phyloP scores from a whole-genome alignment of 1,140 invertebrate genomes.

The Ostrea edulis region DNA sequence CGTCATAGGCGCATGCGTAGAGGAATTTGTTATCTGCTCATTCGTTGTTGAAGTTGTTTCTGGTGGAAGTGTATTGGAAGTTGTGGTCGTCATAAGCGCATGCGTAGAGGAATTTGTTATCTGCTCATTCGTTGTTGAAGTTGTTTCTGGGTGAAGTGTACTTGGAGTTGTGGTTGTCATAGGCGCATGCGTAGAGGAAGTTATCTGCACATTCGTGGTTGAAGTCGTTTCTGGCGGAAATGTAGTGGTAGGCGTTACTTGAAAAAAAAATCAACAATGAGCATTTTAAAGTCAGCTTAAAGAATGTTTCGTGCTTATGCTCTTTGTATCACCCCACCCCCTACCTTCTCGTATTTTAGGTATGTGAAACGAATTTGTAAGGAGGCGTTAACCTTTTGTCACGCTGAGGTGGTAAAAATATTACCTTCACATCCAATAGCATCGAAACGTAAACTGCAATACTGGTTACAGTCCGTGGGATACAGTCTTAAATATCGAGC shows the following conservation, averaged over 20 bases:
- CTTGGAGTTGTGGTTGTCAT: neutral
- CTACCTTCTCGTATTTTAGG: too few relatives aligned
- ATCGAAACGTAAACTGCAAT: neutral
- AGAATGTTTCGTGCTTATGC: too few relatives aligned
- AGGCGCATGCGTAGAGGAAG: neutral
- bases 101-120: neutral
- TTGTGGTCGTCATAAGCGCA: neutral
- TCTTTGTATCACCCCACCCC: too few relatives aligned
- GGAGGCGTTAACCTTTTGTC: too few relatives aligned
- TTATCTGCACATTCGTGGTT: neutral
- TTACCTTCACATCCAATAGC: conserved; percentile 11
- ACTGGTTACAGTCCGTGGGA: neutral
- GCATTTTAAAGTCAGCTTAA: too few relatives aligned
- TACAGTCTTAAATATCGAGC: neutral
- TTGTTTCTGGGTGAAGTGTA: too few relatives aligned
- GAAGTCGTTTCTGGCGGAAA: neutral
- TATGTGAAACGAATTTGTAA: too few relatives aligned
- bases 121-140: neutral
- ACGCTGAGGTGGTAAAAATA: neutral
- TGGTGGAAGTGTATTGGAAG: too few relatives aligned
- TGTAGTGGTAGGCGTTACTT: neutral
- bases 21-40: neutral
- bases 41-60: too few relatives aligned
- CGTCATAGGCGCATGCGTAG: neutral
- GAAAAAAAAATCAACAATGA: too few relatives aligned